Percentiles rank a stretch among this genome's conserved stretches.
Evolutionary conservation across 2,888 invertebrate genomes (phyloP).

Genomic region (Strigamia crassipes): DNA sequence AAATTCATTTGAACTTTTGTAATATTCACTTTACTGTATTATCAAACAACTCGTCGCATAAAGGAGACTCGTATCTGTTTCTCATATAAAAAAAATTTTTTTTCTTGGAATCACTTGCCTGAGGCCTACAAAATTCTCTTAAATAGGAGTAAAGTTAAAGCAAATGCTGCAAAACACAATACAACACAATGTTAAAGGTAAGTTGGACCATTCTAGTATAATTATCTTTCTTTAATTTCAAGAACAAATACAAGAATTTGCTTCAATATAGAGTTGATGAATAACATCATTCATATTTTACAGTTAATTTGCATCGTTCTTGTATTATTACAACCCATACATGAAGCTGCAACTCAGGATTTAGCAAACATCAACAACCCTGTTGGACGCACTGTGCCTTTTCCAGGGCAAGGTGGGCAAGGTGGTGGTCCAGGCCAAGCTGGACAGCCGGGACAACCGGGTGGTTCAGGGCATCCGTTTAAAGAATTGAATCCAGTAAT

Average conservation of each 20-base stretch:
- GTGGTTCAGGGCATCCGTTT: neutral
- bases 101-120: neutral
- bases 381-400: neutral
- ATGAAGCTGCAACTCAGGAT: neutral
- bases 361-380: neutral
- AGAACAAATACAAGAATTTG: neutral
- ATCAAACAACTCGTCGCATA: no score
- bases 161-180: neutral
- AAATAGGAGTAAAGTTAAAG: neutral
- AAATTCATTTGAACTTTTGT: no score
- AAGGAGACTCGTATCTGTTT: no score
- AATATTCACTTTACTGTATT: no score
- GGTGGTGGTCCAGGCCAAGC: constrained; percentile 3
- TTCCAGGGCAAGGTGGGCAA: neutral
- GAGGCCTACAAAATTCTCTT: neutral
- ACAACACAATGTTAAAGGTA: neutral
- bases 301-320: neutral
- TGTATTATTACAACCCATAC: neutral
- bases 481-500: neutral
- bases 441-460: neutral
- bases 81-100: no score
- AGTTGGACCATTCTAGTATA: neutral
- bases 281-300: no score
- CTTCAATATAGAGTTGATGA: no score
- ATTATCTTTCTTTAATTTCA: neutral